These are phyloP conservation scores for Limnephilus rhombicus DNA, from an alignment of 2,888 invertebrate genomes.

Conservation along the genomic window DNA sequence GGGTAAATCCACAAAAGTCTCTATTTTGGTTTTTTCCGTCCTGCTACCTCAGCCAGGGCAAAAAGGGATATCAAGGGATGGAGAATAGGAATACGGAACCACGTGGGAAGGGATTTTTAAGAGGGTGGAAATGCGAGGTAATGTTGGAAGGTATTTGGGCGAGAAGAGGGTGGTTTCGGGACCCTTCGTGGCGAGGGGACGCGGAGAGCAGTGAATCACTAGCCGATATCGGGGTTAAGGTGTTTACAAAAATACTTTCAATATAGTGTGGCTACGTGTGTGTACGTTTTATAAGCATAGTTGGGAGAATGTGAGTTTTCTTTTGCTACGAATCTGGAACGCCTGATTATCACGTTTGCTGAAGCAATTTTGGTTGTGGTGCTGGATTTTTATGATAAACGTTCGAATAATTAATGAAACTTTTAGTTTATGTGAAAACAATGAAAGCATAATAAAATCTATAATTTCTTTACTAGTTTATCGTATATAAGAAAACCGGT, in stretches of 20 bases:
- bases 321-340: neutral
- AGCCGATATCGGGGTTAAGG: constrained; percentile 52
- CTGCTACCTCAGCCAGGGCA: neutral
- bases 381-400: neutral
- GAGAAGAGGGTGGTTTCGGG: constrained; percentile 48
- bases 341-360: neutral
- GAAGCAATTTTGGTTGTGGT: neutral
- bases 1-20: constrained; percentile 4
- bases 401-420: no score
- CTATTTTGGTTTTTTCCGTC: constrained; percentile 30
- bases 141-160: constrained; percentile 28
- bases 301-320: neutral
- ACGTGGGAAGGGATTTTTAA: constrained; percentile 44
- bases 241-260: constrained; percentile 54
- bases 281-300: neutral
- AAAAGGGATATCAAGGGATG: constrained; percentile 9
- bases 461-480: neutral
- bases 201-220: constrained; percentile 55
- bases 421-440: no score
- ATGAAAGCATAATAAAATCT: neutral
- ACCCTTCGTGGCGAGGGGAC: constrained; percentile 46
- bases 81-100: neutral
- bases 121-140: constrained; percentile 50
- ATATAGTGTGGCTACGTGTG: neutral
- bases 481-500: neutral